A percentile compares a stretch with the other conserved stretches of the same genome.
Conservation (phyloP, 1,140 invertebrate species). For the Teleogryllus occipitalis region DNA sequence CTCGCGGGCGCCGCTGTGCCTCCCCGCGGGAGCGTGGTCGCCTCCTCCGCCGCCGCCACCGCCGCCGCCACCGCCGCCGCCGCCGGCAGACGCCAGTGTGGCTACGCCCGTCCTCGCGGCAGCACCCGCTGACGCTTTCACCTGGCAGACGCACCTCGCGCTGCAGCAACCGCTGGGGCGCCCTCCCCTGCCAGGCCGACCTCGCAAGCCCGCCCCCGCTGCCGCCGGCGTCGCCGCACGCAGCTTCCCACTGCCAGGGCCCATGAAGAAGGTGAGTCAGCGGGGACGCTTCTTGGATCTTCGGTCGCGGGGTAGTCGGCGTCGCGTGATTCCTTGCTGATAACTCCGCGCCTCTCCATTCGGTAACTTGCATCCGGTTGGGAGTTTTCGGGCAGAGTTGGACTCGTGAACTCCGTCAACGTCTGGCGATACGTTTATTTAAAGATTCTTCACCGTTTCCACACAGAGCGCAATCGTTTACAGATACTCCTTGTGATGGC, state of each 20-base stretch:
- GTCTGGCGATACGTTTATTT: no score
- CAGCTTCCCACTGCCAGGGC: not conserved
- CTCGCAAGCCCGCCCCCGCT: not conserved
- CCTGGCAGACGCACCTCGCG: not conserved
- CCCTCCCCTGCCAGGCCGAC: not conserved
- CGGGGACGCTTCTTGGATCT: no score
- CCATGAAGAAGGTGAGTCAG: not conserved
- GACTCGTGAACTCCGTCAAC: no score
- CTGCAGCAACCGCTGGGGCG: not conserved
- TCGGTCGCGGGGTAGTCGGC: no score
- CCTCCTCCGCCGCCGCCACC: not conserved
- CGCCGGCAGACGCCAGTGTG: slow-evolving; percentile 20
- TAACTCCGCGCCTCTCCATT: no score
- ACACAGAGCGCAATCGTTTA: no score
- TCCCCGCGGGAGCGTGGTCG: slow-evolving; percentile 22
- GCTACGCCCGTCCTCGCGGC: slow-evolving; percentile 19
- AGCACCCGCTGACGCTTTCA: slow-evolving; percentile 25
- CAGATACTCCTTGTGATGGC: no score
- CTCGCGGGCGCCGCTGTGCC: slow-evolving; percentile 30
- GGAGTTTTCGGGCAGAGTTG: no score
- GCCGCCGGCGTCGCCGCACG: not conserved
- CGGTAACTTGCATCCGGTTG: no score
- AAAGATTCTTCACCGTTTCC: no score
- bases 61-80: not conserved
- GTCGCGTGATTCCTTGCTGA: no score